Base-by-base conservation (phyloP, 2,888 invertebrate genomes). In the Andrena fulva region DNA sequence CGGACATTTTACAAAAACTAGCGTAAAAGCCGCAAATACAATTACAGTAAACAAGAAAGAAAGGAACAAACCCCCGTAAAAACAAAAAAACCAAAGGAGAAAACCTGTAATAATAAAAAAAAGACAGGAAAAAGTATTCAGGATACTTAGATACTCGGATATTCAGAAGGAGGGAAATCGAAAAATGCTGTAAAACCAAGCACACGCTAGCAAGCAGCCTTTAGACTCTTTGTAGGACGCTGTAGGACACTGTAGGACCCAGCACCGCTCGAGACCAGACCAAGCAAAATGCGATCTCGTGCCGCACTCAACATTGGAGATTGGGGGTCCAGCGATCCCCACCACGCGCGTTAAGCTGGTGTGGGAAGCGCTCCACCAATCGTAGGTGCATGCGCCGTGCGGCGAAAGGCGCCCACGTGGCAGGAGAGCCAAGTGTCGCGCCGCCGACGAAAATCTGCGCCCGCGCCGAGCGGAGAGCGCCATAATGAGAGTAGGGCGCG, bases 331-430 rank as follows among this genome's bases (percentile, higher is more conserved):
- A 7, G 42, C 63, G 35, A 33, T 63, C n/a, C 8, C 33, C 63
- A 63, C 31, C 31, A 31, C 33, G 16, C 63, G 63, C 35, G 63
- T 31, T 63, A 31, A 31, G 63, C 2, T 31, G 66, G 42, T 33
- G 63, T 4, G 27, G 29, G 10, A 20, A 48, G 10, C 66, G 48
- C 29, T 10, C 66, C 66, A 24, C 66, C 63, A 63, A 63, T 63
- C n/a, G 63, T 63, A 35, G 20, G 20, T 29, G 62, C 29, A 29
- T 27, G 27, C 16, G 31, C 24, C 3, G 29, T 29, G 29, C 10
- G 42, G 5, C 10, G 42, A 42, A 42, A 42, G 42, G 42, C 42
- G 42, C 42, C 42, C 42, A 42, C 42, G 42, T 42, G 8, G 42
- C 42, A 2, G 10, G 42, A 42, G 42, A 42, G 42, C 42, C 8